A percentile compares a stretch with the other conserved stretches of the same genome.
Conservation (phyloP, 2,888 invertebrate species). For the Lepidonotus clava region DNA sequence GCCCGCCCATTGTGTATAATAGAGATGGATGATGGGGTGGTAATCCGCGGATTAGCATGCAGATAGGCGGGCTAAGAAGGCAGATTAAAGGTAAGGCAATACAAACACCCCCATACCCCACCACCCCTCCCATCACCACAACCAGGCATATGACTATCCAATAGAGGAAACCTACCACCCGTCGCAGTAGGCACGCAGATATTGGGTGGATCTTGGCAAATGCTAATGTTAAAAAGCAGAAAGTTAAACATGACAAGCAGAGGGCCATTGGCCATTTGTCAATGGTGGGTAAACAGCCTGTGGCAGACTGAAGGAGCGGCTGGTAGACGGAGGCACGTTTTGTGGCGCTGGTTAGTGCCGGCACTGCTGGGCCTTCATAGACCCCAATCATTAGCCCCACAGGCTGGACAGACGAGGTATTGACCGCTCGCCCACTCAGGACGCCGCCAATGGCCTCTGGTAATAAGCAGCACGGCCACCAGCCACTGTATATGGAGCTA, state of each 20-base stretch:
- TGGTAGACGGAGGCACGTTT: not conserved
- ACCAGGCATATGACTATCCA: not conserved
- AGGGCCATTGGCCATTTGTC: not conserved
- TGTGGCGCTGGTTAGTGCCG: not conserved
- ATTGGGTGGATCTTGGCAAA: no score
- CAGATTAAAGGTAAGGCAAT: conserved; percentile 14
- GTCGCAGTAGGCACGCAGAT: no score
- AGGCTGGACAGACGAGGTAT: no score
- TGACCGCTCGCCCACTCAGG: no score
- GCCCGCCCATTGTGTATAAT: conserved; percentile 17
- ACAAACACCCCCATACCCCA: not conserved
- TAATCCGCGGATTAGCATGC: conserved; percentile 40
- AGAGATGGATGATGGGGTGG: conserved; percentile 14
- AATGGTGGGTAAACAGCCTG: not conserved
- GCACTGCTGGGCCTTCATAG: not conserved
- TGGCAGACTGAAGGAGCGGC: not conserved
- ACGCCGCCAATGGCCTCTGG: no score
- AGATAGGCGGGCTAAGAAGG: conserved; percentile 15
- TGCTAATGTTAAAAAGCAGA: not conserved
- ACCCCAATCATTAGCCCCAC: not conserved
- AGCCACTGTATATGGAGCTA: no score
- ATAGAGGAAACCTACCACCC: not conserved
- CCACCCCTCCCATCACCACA: not conserved
- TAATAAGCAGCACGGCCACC: no score
- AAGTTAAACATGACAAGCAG: not conserved